These are phyloP conservation scores for Paramormyrops kingsleyae DNA, from an alignment of 2,113 vertebrate species.

Conservation along the genomic window DNA sequence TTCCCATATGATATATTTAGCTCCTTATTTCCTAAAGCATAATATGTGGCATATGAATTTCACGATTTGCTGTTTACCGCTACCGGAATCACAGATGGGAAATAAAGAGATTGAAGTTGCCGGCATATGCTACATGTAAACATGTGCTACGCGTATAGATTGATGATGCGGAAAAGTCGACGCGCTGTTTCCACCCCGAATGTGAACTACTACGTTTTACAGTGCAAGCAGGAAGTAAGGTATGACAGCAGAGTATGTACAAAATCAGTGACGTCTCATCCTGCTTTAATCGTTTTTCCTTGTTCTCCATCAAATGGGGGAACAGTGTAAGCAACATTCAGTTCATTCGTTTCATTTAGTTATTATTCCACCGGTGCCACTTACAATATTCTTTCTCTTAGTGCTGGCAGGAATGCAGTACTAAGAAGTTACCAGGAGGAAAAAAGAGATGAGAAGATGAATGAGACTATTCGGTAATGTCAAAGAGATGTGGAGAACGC, in stretches of 20 bases:
- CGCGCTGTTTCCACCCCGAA: not conserved
- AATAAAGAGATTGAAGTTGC: not conserved
- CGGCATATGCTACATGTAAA: not conserved
- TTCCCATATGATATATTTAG: not conserved
- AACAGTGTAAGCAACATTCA: not conserved
- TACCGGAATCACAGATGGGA: not conserved
- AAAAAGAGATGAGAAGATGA: not conserved
- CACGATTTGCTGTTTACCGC: not conserved
- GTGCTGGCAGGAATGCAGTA: not conserved
- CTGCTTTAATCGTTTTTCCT: not conserved
- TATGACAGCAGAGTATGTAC: not conserved
- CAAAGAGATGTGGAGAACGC: not conserved
- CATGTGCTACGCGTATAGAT: not conserved
- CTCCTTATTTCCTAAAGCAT: constrained; percentile 1
- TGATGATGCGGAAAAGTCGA: not conserved
- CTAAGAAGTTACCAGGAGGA: not conserved
- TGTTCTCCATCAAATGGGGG: not conserved
- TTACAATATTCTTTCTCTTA: not conserved
- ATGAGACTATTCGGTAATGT: not conserved
- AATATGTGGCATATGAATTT: not conserved
- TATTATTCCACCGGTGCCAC: not conserved
- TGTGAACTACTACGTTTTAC: not conserved
- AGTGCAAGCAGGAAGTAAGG: not conserved
- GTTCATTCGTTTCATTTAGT: not conserved
- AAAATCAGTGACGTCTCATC: not conserved